These are phyloP conservation scores for Baryphthengus martii DNA, from an alignment of 2,113 vertebrate species.

Conservation along the genomic window DNA sequence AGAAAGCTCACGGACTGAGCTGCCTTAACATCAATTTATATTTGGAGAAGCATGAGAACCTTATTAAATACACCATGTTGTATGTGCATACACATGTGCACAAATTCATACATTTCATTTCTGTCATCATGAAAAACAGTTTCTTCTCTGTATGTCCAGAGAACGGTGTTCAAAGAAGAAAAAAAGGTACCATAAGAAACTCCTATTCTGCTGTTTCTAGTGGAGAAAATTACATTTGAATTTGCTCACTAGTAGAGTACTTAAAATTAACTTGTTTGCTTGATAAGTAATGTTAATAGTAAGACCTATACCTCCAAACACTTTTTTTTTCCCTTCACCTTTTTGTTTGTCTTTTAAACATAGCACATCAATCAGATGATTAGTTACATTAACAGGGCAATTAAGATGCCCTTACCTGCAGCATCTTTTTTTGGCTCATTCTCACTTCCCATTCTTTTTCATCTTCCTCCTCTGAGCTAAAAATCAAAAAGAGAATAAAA, in stretches of 20 bases:
- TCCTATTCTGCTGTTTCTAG: background rate
- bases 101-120: background rate
- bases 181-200: background rate
- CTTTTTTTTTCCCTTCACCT: background rate
- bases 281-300: background rate
- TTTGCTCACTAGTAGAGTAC: background rate
- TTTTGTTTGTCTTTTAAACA: background rate
- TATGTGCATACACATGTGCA: accelerated
- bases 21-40: background rate
- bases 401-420: slow-evolving; percentile 76
- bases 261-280: background rate
- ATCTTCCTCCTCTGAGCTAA: slow-evolving; percentile 86
- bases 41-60: background rate
- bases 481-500: background rate
- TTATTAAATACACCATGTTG: background rate
- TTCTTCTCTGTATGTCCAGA: background rate
- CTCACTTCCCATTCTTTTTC: slow-evolving; percentile 78
- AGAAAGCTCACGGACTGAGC: background rate
- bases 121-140: background rate
- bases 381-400: background rate
- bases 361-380: background rate
- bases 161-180: background rate
- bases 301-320: background rate
- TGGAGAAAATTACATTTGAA: background rate
- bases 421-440: slow-evolving; percentile 69